Conservation (phyloP, 2,113 vertebrate genomes). For the Hippolais icterina region DNA sequence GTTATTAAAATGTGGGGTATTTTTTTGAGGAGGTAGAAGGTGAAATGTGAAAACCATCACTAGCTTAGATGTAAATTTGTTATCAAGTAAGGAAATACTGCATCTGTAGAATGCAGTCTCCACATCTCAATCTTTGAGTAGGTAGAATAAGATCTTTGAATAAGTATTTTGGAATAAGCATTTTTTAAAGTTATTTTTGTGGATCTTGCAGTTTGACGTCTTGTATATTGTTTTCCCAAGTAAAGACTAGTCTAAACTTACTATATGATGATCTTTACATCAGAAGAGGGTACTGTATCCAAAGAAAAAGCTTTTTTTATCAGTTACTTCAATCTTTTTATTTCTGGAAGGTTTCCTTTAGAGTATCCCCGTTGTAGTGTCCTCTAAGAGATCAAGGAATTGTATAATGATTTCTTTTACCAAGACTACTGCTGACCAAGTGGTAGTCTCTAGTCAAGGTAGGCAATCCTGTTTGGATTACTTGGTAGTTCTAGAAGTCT, state of each 20-base stretch:
- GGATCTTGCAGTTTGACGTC: neutral
- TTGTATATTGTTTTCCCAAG: neutral
- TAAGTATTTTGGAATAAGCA: neutral
- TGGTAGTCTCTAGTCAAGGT: neutral
- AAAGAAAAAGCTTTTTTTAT: neutral
- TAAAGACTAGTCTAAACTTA: neutral
- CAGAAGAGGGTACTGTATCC: neutral
- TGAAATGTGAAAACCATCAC: neutral
- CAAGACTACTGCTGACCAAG: neutral
- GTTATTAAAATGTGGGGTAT: neutral
- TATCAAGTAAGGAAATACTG: neutral
- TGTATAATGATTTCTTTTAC: neutral
- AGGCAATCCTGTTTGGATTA: neutral
- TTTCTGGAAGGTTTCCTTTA: neutral
- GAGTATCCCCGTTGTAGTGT: fast-evolving
- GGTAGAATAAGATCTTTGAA: neutral
- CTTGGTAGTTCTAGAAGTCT: neutral
- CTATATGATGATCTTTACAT: neutral
- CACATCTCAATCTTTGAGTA: fast-evolving
- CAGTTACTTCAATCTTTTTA: neutral
- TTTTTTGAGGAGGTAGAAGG: neutral
- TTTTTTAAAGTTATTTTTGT: neutral
- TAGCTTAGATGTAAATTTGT: neutral
- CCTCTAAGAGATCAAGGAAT: neutral
- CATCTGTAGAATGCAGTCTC: neutral